Evolutionary conservation across 1,140 invertebrate genomes (phyloP).

Genomic region (Drosophila tristis): DNA sequence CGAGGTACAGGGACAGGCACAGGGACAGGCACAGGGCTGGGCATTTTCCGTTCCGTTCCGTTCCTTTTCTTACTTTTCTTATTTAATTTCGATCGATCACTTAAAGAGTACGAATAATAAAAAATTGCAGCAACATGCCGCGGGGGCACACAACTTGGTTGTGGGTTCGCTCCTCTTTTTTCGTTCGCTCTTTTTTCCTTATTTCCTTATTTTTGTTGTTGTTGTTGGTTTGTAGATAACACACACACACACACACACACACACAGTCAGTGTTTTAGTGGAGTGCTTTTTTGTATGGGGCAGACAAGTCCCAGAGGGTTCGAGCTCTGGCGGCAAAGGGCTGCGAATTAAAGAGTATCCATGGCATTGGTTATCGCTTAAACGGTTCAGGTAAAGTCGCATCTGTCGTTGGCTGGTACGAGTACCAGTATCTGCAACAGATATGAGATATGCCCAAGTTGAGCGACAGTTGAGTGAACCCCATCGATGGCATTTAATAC

Average conservation of each 20-base stretch:
- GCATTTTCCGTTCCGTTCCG: constrained; percentile 56
- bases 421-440: no score
- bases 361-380: no score
- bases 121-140: constrained; percentile 70
- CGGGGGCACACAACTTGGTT: constrained; percentile 48
- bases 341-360: not conserved
- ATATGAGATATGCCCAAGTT: no score
- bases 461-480: no score
- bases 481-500: no score
- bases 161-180: not conserved
- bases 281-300: constrained; percentile 16
- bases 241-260: constrained; percentile 15
- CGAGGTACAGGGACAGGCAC: not conserved
- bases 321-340: not conserved
- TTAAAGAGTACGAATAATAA: constrained; percentile 79
- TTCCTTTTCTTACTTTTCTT: constrained; percentile 70
- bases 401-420: no score
- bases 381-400: no score
- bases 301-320: no score
- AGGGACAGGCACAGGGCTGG: not conserved
- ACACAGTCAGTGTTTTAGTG: not conserved
- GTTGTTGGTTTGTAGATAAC: constrained; percentile 40
- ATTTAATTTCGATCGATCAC: constrained; percentile 81
- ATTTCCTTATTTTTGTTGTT: not conserved
- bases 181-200: not conserved